A percentile compares a stretch with the other conserved stretches of the same genome.
Evolutionary conservation across 2,113 vertebrate genomes (phyloP).

Genomic region (Galbula dea): DNA sequence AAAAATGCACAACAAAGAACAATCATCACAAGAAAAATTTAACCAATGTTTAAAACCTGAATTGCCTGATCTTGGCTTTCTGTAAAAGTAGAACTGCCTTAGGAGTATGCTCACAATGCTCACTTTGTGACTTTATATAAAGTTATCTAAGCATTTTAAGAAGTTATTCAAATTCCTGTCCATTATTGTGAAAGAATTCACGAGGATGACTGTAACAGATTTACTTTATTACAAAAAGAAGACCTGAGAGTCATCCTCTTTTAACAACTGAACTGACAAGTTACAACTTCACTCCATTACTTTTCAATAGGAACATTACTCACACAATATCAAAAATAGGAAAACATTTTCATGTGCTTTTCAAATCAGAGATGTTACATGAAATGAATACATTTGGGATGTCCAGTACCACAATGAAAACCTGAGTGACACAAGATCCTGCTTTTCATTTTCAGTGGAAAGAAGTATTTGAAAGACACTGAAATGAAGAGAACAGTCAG

Average conservation of each 20-base stretch:
- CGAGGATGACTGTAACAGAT: conserved; percentile 65
- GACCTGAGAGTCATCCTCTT: conserved; percentile 75
- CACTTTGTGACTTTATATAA: neutral
- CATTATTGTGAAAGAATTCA: neutral
- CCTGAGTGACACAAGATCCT: neutral
- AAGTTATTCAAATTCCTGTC: neutral
- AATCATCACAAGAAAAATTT: neutral
- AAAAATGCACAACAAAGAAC: neutral
- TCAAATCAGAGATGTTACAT: conserved; percentile 71
- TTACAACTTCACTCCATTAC: conserved; percentile 83
- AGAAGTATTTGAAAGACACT: neutral
- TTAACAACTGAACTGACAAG: conserved; percentile 80
- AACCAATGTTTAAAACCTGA: neutral
- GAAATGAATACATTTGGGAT: conserved; percentile 6
- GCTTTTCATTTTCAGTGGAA: neutral
- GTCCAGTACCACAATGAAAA: conserved; percentile 42
- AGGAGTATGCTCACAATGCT: neutral
- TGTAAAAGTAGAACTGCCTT: neutral
- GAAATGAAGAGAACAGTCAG: neutral
- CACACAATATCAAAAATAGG: conserved; percentile 71
- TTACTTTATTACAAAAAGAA: conserved; percentile 77
- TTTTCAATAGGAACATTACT: conserved; percentile 81
- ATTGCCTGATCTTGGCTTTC: neutral
- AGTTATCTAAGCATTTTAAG: neutral
- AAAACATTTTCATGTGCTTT: conserved; percentile 77